Percentiles rank a stretch among this genome's conserved stretches.
These are phyloP conservation scores for Crepidodera aurea DNA, from an alignment of 2,888 invertebrate genomes.

Conservation along the genomic window DNA sequence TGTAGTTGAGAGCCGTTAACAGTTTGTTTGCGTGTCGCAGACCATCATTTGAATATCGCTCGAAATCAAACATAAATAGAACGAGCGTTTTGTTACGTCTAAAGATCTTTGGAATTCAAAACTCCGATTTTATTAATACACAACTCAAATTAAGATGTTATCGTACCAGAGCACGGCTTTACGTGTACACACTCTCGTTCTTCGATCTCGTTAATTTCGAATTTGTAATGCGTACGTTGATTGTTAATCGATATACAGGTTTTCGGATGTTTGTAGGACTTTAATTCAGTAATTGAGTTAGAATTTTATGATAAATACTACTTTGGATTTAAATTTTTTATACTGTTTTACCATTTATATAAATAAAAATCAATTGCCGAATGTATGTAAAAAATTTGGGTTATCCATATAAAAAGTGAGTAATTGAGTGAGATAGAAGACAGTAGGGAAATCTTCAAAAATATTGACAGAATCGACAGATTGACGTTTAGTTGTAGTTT, in stretches of 20 bases:
- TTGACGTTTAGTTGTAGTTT: too few relatives aligned
- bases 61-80: conserved; percentile 55
- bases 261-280: not conserved
- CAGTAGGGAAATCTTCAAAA: too few relatives aligned
- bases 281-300: not conserved
- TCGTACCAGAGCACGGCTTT: conserved; percentile 26
- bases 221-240: conserved; percentile 28
- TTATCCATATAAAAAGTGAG: too few relatives aligned
- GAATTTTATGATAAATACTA: too few relatives aligned
- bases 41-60: conserved; percentile 55
- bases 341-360: too few relatives aligned
- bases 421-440: too few relatives aligned
- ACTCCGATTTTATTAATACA: conserved; percentile 51
- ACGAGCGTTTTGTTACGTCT: conserved; percentile 54
- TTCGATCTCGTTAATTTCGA: conserved; percentile 26
- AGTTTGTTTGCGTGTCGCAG: conserved; percentile 53
- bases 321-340: too few relatives aligned
- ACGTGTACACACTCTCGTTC: conserved; percentile 27
- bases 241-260: conserved; percentile 20
- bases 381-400: too few relatives aligned
- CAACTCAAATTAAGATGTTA: conserved; percentile 49
- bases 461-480: too few relatives aligned
- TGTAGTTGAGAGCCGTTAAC: conserved; percentile 50
- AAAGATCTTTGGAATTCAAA: conserved; percentile 49
- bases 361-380: too few relatives aligned